Evolutionary conservation across 2,888 invertebrate species (phyloP), one percentile per base, ranked within the genome.

Genomic region (Caenorhabditis plicata): DNA sequence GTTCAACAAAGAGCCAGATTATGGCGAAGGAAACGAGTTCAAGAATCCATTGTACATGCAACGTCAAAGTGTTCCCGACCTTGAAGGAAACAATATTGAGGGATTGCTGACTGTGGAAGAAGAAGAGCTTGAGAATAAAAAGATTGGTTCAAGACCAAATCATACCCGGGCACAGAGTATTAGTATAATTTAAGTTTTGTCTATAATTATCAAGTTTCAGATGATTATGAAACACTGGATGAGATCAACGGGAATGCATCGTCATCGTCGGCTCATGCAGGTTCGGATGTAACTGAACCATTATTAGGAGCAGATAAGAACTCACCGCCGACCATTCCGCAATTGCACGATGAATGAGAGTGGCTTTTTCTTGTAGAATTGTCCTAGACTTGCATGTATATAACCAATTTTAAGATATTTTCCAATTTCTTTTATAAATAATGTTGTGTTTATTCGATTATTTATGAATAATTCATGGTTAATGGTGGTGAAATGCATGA

Each of bases 41-140:
- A 64, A 72, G 46, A 72, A 72, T 38, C 72, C 72, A 7, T 52
- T 72, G 13, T 72, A 72, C 49, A n/a, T 42, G 13, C 62, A 63
- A 33, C 42, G 68, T 8, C 49, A 61, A 36, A 67, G 69, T 5
- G 52, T 58, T 7, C 53, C 58, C 22, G 61, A 70, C 33, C 20
- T 46, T 5, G 50, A 44, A 4, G 22, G 25, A 11, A 23, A 13
- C 13, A 23, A 17, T 3, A 3, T 11, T 4, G 35, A 39, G 15
- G 61, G 55, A 20, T 39, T 63, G 9, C 26, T 64, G 48, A 57
- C 55, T 0, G 56, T 61, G 8, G 69, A 69, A 40, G 73, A 74
- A 35, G 68, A 74, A 40, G 71, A 67, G 9, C 33, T 73, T 13
- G 71, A 68, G 51, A 54, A 64, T 17, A 57, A 57, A 47, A 68